A percentile compares a stretch with the other conserved stretches of the same genome.
Evolutionary conservation across 1,140 invertebrate genomes (phyloP).

Genomic region (Tribolium madens): DNA sequence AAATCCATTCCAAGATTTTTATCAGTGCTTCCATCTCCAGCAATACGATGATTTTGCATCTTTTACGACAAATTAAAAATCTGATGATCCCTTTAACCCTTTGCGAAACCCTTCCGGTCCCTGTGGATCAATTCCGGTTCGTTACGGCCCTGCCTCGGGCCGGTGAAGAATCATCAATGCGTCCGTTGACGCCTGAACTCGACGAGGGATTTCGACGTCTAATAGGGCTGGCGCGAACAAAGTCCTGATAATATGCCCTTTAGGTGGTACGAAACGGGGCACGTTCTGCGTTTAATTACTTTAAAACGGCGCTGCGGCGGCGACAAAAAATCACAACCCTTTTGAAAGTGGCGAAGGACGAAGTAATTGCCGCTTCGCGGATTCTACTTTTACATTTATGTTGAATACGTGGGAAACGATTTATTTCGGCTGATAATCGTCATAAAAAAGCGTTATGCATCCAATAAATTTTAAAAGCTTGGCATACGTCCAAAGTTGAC

Average conservation of each 20-base stretch:
- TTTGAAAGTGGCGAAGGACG: not conserved
- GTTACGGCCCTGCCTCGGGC: not conserved
- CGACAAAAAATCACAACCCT: not conserved
- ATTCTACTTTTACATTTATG: constrained; percentile 11
- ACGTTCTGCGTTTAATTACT: constrained; percentile 10
- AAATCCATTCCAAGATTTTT: constrained; percentile 10
- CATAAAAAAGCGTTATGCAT: constrained; percentile 39
- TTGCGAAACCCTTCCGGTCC: not conserved
- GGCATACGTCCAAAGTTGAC: constrained; percentile 31
- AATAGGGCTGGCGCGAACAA: constrained; percentile 22
- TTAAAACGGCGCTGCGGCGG: not conserved
- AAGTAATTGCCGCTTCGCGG: not conserved
- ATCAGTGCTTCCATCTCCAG: no score
- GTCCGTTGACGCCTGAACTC: constrained; percentile 16
- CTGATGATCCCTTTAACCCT: no score
- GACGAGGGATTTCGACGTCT: not conserved
- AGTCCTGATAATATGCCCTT: constrained; percentile 15
- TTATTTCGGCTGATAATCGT: constrained; percentile 34
- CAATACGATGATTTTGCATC: constrained; percentile 27
- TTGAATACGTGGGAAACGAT: constrained; percentile 21
- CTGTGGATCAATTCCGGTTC: not conserved
- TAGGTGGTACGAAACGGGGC: constrained; percentile 15
- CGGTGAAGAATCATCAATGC: constrained; percentile 17
- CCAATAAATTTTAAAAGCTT: constrained; percentile 31
- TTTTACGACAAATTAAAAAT: no score